A percentile compares a stretch with the other conserved stretches of the same genome.
Conservation (phyloP, 2,888 invertebrate genomes). For the Cantharis nigra region DNA sequence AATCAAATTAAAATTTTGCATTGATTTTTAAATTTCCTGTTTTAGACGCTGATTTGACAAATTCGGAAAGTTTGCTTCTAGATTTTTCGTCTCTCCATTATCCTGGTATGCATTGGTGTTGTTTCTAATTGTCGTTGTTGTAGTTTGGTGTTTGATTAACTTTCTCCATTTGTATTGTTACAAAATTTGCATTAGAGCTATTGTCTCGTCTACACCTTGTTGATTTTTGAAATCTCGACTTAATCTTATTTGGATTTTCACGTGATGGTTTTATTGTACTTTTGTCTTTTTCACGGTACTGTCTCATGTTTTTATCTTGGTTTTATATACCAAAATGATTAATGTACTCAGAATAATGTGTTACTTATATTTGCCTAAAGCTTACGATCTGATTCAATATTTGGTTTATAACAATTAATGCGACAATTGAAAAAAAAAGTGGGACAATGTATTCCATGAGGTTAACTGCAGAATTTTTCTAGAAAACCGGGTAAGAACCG, state of each 20-base stretch:
- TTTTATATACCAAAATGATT: neutral
- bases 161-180: constrained; percentile 12
- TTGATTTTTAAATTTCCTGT: constrained; percentile 31
- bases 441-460: neutral
- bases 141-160: constrained; percentile 9
- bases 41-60: constrained; percentile 42
- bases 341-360: neutral
- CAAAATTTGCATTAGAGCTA: constrained; percentile 22
- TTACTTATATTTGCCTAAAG: neutral
- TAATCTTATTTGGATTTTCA: constrained; percentile 18
- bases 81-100: constrained; percentile 57
- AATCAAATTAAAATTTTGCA: neutral
- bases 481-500: too few species aligned
- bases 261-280: constrained; percentile 23
- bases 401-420: neutral
- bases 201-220: constrained; percentile 17
- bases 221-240: constrained; percentile 4
- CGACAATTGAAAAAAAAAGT: neutral
- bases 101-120: constrained; percentile 53
- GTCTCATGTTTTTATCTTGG: neutral
- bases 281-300: constrained; percentile 6
- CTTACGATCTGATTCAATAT: neutral
- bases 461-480: neutral
- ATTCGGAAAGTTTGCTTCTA: constrained; percentile 55
- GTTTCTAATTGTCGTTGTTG: neutral